These are phyloP conservation scores for Latrodectus elegans DNA, from an alignment of 2,888 invertebrate genomes.

Conservation along the genomic window DNA sequence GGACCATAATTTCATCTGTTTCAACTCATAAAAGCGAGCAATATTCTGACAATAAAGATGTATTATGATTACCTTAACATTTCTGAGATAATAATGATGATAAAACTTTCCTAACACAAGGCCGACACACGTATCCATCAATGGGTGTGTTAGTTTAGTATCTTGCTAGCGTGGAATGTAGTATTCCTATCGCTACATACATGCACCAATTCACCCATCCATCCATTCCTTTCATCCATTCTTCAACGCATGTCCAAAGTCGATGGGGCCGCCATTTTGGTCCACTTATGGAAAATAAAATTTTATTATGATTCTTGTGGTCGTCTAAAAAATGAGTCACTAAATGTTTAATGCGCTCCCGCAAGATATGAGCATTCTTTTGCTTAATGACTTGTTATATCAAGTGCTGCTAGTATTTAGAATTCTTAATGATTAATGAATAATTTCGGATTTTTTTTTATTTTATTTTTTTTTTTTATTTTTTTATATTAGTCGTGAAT, in stretches of 20 bases:
- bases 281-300: not conserved
- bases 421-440: too few species aligned
- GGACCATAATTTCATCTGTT: slow-evolving; percentile 31
- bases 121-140: slow-evolving; percentile 59
- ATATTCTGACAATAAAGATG: slow-evolving; percentile 43
- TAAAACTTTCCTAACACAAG: slow-evolving; percentile 59
- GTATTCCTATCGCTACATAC: slow-evolving; percentile 58
- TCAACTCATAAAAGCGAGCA: slow-evolving; percentile 37
- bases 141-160: slow-evolving; percentile 67
- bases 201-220: slow-evolving; percentile 58
- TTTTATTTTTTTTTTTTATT: too few species aligned
- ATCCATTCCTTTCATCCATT: slow-evolving; percentile 18
- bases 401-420: too few species aligned
- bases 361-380: too few species aligned
- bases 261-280: slow-evolving; percentile 60
- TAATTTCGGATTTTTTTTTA: too few species aligned
- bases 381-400: too few species aligned
- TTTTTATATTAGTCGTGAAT: too few species aligned
- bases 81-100: slow-evolving; percentile 56
- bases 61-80: slow-evolving; percentile 51
- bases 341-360: too few species aligned
- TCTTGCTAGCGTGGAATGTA: slow-evolving; percentile 36
- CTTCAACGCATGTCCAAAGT: slow-evolving; percentile 14
- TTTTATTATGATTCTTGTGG: too few species aligned
- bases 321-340: too few species aligned